Conservation (phyloP, 2,113 vertebrate genomes). For the Zootoca vivipara region DNA sequence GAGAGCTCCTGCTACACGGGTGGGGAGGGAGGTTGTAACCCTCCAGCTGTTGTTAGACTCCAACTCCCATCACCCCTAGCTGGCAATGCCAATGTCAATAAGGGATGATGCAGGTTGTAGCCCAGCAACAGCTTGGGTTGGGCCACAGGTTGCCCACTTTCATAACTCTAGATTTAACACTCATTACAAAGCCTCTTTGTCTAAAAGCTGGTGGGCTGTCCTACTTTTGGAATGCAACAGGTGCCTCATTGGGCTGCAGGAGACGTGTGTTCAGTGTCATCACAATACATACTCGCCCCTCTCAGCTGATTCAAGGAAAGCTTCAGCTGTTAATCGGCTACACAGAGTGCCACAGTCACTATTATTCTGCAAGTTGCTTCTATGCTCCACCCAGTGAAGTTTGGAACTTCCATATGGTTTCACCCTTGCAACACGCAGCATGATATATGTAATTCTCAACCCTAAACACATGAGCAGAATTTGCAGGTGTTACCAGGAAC, state of each 20-base stretch:
- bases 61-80: too few relatives aligned
- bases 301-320: not conserved
- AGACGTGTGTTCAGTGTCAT: not conserved
- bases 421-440: not conserved
- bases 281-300: not conserved
- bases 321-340: not conserved
- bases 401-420: not conserved
- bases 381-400: not conserved
- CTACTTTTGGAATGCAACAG: not conserved
- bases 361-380: not conserved
- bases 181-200: not conserved
- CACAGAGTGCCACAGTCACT: not conserved
- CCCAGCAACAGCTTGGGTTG: too few relatives aligned
- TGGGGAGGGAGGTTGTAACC: not conserved
- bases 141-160: too few relatives aligned
- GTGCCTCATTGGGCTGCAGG: not conserved
- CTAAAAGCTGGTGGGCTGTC: not conserved
- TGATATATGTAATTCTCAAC: not conserved
- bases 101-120: too few relatives aligned
- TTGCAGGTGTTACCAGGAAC: not conserved
- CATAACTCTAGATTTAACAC: not conserved
- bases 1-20: not conserved
- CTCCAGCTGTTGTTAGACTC: not conserved
- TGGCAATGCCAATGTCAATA: too few relatives aligned
- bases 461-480: not conserved